phyloP scores from a whole-genome alignment of 2,888 invertebrate species.

The Heliconius ethilla region DNA sequence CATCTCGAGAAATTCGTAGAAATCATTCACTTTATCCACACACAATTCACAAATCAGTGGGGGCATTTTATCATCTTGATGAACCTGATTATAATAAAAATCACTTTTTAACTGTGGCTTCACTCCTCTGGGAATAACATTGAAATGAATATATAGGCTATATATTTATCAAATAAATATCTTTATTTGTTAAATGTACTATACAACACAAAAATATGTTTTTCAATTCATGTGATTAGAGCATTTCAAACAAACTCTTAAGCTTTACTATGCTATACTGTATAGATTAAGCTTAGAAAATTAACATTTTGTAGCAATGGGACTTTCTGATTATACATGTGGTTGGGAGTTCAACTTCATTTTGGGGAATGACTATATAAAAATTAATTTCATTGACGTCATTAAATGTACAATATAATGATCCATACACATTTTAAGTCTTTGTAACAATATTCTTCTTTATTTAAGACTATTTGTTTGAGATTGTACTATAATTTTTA shows the following conservation, averaged over 20 bases:
- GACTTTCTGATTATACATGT: no score
- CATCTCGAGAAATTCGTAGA: conserved; percentile 83
- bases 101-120: background rate
- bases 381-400: background rate
- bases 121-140: background rate
- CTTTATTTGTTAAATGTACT: no score
- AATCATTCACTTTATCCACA: conserved; percentile 84
- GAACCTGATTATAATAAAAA: conserved; percentile 64
- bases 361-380: no score
- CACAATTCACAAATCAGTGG: conserved; percentile 83
- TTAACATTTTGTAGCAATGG: no score
- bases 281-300: background rate
- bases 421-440: background rate
- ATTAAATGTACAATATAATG: background rate
- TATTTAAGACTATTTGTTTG: background rate
- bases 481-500: background rate
- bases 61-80: conserved; percentile 82
- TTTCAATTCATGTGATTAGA: background rate
- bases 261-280: background rate
- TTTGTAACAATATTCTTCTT: background rate
- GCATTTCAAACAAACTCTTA: no score
- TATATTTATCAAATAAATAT: no score
- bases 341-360: no score
- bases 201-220: no score
- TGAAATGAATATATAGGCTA: no score